A percentile compares a stretch with the other conserved stretches of the same genome.
Conservation (phyloP, 2,888 invertebrate species). For the Amblyjoppa fuscipennis region DNA sequence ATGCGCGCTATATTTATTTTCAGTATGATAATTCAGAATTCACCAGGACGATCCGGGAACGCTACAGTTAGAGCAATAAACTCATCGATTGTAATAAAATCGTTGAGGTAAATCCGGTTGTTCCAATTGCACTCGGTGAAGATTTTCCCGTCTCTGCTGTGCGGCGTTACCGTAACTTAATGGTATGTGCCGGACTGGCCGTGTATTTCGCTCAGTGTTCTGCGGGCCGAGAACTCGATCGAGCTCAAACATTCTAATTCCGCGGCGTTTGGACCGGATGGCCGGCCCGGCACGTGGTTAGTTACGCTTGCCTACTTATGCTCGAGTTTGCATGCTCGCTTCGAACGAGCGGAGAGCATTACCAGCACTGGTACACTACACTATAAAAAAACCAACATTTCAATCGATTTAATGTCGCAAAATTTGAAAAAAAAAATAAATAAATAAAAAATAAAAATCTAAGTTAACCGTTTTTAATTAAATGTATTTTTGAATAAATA, state of each 20-base stretch:
- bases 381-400: neutral
- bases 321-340: constrained; percentile 49
- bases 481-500: neutral
- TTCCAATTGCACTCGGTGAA: constrained; percentile 29
- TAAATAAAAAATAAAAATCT: neutral
- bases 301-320: constrained; percentile 78
- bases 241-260: constrained; percentile 78
- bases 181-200: neutral
- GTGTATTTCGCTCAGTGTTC: constrained; percentile 12
- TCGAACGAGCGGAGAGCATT: constrained; percentile 1
- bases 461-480: neutral
- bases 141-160: constrained; percentile 15
- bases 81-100: constrained; percentile 23
- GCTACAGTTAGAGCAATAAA: constrained; percentile 12
- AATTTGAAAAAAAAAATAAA: neutral
- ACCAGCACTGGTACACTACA: neutral
- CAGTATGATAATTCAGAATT: neutral
- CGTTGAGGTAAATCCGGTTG: constrained; percentile 38
- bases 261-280: constrained; percentile 75
- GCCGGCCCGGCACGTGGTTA: constrained; percentile 69
- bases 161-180: neutral
- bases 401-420: neutral
- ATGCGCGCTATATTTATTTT: neutral
- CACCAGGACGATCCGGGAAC: neutral
- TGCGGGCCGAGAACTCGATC: constrained; percentile 62